phyloP scores from a whole-genome alignment of 2,113 vertebrate species.

The Cyanocitta stelleri region DNA sequence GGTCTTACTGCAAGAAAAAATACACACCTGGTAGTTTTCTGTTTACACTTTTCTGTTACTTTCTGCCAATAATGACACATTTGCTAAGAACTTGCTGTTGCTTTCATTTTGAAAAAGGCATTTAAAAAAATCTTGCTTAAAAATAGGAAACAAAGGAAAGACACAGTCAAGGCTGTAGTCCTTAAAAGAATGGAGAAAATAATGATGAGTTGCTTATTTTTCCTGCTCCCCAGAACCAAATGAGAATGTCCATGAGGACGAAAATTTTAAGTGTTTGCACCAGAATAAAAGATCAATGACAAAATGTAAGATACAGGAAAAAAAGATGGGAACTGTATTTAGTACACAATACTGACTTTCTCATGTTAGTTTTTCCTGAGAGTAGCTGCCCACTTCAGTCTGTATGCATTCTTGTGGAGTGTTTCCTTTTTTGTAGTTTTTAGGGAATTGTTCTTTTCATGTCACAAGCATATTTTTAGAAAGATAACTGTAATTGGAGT shows the following conservation, averaged over 20 bases:
- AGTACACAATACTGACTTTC: not conserved
- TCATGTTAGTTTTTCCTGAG: not conserved
- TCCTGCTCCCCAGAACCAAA: not conserved
- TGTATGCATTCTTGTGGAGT: not conserved
- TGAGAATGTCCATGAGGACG: not conserved
- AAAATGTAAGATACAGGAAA: not conserved
- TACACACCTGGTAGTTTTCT: not conserved
- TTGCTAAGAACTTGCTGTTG: not conserved
- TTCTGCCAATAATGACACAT: not conserved
- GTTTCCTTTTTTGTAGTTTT: not conserved
- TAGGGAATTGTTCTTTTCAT: not conserved
- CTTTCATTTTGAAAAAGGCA: not conserved
- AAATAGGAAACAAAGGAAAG: not conserved
- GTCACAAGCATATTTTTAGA: not conserved
- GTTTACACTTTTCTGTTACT: not conserved
- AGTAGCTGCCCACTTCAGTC: not conserved
- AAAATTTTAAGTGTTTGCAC: not conserved
- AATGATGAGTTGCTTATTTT: not conserved
- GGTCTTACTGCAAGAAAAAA: not conserved
- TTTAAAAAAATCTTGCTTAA: not conserved
- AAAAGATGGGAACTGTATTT: not conserved
- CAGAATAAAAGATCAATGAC: not conserved
- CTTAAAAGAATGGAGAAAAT: not conserved
- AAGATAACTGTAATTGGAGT: not conserved
- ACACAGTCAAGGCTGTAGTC: not conserved